Evolutionary conservation across 1,140 invertebrate species (phyloP), one percentile per base, ranked within the genome.

Genomic region (Lutraria rhynchaena): DNA sequence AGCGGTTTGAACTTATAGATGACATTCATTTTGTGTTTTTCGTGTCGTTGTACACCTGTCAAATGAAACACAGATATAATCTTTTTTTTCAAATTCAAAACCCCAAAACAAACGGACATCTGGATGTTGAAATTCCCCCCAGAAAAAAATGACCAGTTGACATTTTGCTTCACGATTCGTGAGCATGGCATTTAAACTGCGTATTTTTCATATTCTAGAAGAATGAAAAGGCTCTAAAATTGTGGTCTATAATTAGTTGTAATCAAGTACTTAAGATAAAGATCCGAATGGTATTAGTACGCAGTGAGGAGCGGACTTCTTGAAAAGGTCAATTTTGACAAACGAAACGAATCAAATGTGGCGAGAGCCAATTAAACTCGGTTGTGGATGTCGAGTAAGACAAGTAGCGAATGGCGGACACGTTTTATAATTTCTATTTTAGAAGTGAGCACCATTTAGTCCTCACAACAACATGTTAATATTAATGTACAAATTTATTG

Each of bases 261-360:
- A 71, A 71, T 71, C 49, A 71, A 35, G 53, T 71, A 55, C 24
- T 71, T 71, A 71, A 71, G 49, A 71, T 71, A 71, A 71, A 57
- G 46, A 71, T 55, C 35, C 3, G 41, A 67, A 24, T 67, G 31
- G 31, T 44, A 65, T 44, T 67, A 41, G 63, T 41, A 41, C 63
- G 41, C 63, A 31, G 44, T 67, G 41, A 67, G 63, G 49, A 67
- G 5, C 33, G 46, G 44, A 3, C 63, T 29, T 41, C 29, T 46
- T 49, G 29, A 27, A 67, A 67, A 67, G 63, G 63, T 67, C 63
- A 67, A 31, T 29, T 67, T 29, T 67, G 63, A 67, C 41, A 67
- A 67, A n/a, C 61, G 57, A 15, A n/a, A 35, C 57, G 4, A 17
- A 35, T 60, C 11, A 9, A 35, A 17, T 27, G 57, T n/a, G n/a